Base-by-base conservation (phyloP, 2,113 vertebrate genomes). In the Brevimyrus niger region DNA sequence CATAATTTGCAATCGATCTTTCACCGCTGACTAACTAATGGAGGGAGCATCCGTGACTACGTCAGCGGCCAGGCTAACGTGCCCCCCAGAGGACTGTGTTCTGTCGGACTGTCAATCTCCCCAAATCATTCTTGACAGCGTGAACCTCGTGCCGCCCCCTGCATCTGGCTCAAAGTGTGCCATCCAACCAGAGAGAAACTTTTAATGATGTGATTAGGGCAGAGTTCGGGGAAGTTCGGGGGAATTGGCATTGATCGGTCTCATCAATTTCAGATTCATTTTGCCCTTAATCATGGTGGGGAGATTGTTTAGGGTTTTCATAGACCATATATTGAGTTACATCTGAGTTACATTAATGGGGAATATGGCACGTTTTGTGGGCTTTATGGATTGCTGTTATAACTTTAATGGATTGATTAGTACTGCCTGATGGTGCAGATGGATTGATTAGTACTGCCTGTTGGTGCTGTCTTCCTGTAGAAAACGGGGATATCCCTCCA, bases 1-100 rank as follows among this genome's bases (percentile, higher is more conserved):
- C 44, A 19, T 61, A 38, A 89, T 91, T 90, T 61, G 48, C 51
- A 47, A 89, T 87, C 83, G 80, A 90, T 90, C 87, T 88, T 89
- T 80, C 51, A 6, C 48, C 42, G 17, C 35, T 46, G 55, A 84
- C 84, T 90, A 87, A 90, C 83, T 35, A 53, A 65, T 90, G 88
- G 9, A 89, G 73, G 21, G 50, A 51, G 51, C 17, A 19, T 27
- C 19, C 35, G 27, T 53, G 88, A 89, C 53, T 42, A 53, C 17
- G 31, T 82, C 51, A 89, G 35, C 31, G 88, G 27, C 21, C 27
- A 19, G 35, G 13, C 47, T 3, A 15, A 46, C 13, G 4, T 31
- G 27, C 47, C 47, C 88, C 85, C 31, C n/a, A 15, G 73, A 83
- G 76, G 35, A 44, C 35, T 89, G 51, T 46, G 27, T 38, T 46